phyloP scores from a whole-genome alignment of 1,140 invertebrate species.

The Xylocopa sonorina region DNA sequence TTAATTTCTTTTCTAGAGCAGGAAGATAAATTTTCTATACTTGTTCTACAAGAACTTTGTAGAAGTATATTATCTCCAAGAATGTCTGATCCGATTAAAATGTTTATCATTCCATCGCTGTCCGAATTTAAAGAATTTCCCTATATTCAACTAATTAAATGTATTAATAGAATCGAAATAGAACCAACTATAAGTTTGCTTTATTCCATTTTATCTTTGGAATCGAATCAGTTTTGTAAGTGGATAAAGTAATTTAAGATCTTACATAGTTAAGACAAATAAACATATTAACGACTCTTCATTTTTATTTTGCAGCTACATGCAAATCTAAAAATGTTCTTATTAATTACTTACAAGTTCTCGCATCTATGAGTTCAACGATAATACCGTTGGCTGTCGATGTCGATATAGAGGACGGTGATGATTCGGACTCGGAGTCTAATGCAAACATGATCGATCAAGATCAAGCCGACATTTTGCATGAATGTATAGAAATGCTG shows the following conservation, averaged over 20 bases:
- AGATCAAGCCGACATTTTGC: constrained; percentile 77
- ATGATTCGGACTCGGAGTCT: constrained; percentile 75
- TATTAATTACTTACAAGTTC: constrained; percentile 78
- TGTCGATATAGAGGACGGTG: constrained; percentile 41
- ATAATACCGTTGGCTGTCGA: constrained; percentile 61
- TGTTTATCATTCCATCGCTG: constrained; percentile 81
- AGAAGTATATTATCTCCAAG: constrained; percentile 73
- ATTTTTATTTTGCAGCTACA: constrained; percentile 58
- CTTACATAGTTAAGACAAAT: too few species aligned
- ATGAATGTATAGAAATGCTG: constrained; percentile 84
- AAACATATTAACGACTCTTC: constrained; percentile 12
- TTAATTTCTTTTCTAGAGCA: constrained; percentile 73
- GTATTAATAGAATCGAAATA: constrained; percentile 77
- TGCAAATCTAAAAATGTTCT: constrained; percentile 66
- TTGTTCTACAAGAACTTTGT: constrained; percentile 73
- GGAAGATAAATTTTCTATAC: constrained; percentile 75
- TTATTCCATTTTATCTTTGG: constrained; percentile 86
- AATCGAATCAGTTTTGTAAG: constrained; percentile 85
- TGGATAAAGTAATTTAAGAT: constrained; percentile 46
- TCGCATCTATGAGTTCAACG: constrained; percentile 75
- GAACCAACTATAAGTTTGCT: constrained; percentile 80
- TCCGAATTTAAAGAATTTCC: constrained; percentile 79
- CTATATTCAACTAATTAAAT: constrained; percentile 80
- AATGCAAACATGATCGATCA: constrained; percentile 74
- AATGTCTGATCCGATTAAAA: constrained; percentile 79